Percentiles rank a stretch among this genome's conserved stretches.
Evolutionary conservation across 1,140 invertebrate genomes (phyloP).

Genomic region (Aphis craccivora): DNA sequence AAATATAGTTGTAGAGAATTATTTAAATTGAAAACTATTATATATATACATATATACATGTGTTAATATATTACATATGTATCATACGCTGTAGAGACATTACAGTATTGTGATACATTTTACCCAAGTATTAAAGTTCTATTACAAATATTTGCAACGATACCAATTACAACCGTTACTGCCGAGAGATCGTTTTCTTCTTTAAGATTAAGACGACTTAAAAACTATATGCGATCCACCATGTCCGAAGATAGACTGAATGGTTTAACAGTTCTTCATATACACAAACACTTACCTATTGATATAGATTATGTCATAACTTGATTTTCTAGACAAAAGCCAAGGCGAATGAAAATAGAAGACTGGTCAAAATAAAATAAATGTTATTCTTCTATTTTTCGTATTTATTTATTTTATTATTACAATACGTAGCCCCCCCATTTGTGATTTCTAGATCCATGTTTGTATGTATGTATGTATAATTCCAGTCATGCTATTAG

Average conservation of each 20-base stretch:
- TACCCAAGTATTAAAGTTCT: neutral
- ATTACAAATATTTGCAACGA: conserved; percentile 8
- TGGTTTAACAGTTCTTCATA: neutral
- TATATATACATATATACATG: neutral
- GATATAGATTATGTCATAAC: neutral
- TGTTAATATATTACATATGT: neutral
- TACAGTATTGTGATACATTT: neutral
- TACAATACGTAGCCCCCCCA: neutral
- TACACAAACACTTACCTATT: conserved; percentile 19
- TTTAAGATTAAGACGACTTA: conserved; percentile 9
- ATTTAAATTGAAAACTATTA: conserved; percentile 1
- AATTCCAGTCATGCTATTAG: neutral
- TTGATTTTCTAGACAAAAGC: neutral
- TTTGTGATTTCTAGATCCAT: neutral
- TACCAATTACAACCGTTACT: conserved; percentile 6
- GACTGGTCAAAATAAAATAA: neutral
- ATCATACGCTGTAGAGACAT: no score
- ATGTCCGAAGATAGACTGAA: no score
- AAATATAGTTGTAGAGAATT: neutral
- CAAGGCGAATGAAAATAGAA: neutral
- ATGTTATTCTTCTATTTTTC: neutral
- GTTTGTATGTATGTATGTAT: no score
- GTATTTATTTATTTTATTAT: neutral
- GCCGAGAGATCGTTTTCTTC: neutral
- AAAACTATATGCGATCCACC: neutral